These are phyloP conservation scores for Auanema freiburgensis DNA, from an alignment of 2,888 invertebrate genomes.

Conservation along the genomic window DNA sequence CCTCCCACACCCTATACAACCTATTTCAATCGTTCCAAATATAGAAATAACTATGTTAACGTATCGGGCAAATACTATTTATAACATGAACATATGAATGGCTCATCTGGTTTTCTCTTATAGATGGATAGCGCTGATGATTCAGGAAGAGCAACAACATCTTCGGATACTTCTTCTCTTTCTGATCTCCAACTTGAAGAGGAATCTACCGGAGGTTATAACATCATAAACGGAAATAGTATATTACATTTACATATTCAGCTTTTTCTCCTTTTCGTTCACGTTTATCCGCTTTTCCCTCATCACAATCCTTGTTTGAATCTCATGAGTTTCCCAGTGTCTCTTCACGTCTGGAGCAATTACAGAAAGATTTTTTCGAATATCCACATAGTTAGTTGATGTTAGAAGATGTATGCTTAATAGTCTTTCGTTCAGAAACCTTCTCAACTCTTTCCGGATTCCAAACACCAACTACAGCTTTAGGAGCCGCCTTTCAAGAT, in stretches of 20 bases:
- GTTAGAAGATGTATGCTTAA: background rate
- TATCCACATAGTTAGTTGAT: slow-evolving; percentile 24
- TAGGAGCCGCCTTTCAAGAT: slow-evolving; percentile 44
- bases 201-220: slow-evolving; percentile 19
- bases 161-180: slow-evolving; percentile 22
- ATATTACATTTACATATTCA: slow-evolving; percentile 12
- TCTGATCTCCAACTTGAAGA: slow-evolving; percentile 20
- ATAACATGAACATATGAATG: too few relatives aligned
- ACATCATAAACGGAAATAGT: background rate
- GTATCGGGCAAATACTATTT: too few relatives aligned
- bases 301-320: slow-evolving; percentile 37
- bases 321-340: slow-evolving; percentile 25
- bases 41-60: too few relatives aligned
- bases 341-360: slow-evolving; percentile 31
- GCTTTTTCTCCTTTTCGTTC: slow-evolving; percentile 39
- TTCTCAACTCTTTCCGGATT: slow-evolving; percentile 41
- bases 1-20: too few relatives aligned
- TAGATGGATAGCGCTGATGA: slow-evolving; percentile 32
- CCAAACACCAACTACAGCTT: slow-evolving; percentile 47
- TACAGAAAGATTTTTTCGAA: slow-evolving; percentile 29
- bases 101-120: slow-evolving; percentile 7
- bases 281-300: slow-evolving; percentile 20
- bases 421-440: slow-evolving; percentile 31
- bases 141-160: slow-evolving; percentile 31
- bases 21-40: too few relatives aligned